Evolutionary conservation across 2,888 invertebrate genomes (phyloP), one percentile per base, ranked within the genome.

Genomic region (Athalia circularis): DNA sequence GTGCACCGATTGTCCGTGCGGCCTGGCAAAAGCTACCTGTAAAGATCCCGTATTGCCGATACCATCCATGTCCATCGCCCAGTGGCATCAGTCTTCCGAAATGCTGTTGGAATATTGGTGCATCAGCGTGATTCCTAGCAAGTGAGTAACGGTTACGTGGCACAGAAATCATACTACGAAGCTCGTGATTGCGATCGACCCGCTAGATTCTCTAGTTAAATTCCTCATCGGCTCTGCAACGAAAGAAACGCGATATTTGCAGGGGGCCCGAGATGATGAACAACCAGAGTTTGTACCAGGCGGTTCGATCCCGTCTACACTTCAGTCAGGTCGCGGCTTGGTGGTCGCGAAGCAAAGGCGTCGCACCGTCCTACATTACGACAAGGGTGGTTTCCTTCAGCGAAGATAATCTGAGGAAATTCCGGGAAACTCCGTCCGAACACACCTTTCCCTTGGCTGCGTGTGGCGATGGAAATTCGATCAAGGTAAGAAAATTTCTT

Each of bases 271-370:
- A 89, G 82, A 88, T 88, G 82, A 91, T 91, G 89, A 89, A 90
- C 80, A 88, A 87, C 48, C 94, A 95, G 86, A 96, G 96, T 90
- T 92, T 99, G 84, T 93, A 98, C 87, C 97, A 97, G 91, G 98
- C 98, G 72, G 95, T 99, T 68, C 94, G 98, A 81, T 98, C 98
- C 5, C 97, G 98, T 91, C 93, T 99, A 80, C 97, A 98, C 92
- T 99, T 99, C 92, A 99, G 98, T 5, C 98, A 99, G 92, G 94
- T 99, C 83, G 96, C 97, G 74, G 97, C 98, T 77, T 99, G 98
- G 98, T 93, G 95, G 85, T 93, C 94, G 61, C 86, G 87, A 75
- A 91, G 89, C 83, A 88, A 87, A 83, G 91, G 86, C 50, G 70
- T 84, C 82, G 90, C 84, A 85, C 92, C 86, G 84, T 90, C 83